phyloP scores from a whole-genome alignment of 35 echinoderm and acorn worm species.

The Hemicentrotus pulcherrimus region DNA sequence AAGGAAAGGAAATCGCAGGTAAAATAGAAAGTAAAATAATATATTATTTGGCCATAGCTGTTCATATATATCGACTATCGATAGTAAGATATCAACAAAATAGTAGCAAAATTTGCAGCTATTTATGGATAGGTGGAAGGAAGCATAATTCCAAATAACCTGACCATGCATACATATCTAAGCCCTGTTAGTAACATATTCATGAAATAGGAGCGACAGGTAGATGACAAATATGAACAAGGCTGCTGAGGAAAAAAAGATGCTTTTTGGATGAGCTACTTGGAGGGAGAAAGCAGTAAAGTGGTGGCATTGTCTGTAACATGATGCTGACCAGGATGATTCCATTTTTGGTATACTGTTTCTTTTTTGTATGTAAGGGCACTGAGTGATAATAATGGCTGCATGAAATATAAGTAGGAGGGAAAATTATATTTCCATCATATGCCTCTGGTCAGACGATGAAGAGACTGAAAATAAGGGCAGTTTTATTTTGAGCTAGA shows the following conservation, averaged over 20 bases:
- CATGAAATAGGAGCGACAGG: too few species aligned
- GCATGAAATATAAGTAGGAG: neutral
- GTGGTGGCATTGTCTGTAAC: neutral
- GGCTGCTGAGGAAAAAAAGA: neutral
- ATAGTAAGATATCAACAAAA: too few species aligned
- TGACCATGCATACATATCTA: too few species aligned
- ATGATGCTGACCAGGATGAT: neutral
- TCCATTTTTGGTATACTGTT: neutral
- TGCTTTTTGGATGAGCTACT: neutral
- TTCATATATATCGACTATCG: too few species aligned
- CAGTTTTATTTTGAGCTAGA: neutral
- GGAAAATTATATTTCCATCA: neutral
- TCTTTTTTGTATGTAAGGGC: neutral
- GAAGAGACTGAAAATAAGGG: neutral
- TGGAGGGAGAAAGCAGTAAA: neutral
- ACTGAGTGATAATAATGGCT: neutral
- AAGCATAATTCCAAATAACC: too few species aligned
- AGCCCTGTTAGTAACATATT: too few species aligned
- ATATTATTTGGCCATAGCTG: too few species aligned
- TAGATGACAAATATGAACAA: too few species aligned
- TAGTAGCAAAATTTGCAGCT: too few species aligned
- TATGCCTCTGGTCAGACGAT: neutral
- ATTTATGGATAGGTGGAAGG: too few species aligned
- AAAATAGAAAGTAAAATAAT: too few species aligned
- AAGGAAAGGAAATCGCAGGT: too few species aligned